Percentiles rank a stretch among this genome's conserved stretches.
These are phyloP conservation scores for Plagiodera versicolora DNA, from an alignment of 2,888 invertebrate genomes.

Conservation along the genomic window DNA sequence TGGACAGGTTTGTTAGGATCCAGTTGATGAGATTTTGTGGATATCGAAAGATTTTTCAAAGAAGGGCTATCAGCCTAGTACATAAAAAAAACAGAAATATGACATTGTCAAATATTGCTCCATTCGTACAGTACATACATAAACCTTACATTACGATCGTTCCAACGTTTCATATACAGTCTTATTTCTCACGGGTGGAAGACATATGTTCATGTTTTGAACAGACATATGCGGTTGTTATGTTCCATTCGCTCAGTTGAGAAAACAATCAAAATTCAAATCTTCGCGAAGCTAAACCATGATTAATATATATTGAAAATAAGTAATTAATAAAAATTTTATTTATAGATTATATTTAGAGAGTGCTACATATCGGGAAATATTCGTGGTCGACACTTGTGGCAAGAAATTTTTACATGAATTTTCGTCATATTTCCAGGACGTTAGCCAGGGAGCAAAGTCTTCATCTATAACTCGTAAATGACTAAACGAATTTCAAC, in stretches of 20 bases:
- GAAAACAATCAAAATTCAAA: conserved; percentile 22
- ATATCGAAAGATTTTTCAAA: too few relatives aligned
- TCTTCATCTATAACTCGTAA: too few relatives aligned
- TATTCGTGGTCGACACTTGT: too few relatives aligned
- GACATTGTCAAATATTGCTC: neutral
- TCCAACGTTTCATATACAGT: neutral
- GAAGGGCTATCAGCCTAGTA: too few relatives aligned
- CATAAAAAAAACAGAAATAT: neutral
- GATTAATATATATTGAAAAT: conserved; percentile 6
- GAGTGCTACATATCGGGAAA: neutral
- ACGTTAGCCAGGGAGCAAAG: too few relatives aligned
- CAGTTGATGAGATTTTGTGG: too few relatives aligned
- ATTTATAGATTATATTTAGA: neutral
- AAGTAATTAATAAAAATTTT: neutral
- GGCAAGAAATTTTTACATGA: too few relatives aligned
- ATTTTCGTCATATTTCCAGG: too few relatives aligned
- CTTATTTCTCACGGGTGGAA: conserved; percentile 30
- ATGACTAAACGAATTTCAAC: too few relatives aligned
- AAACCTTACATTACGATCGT: conserved; percentile 1
- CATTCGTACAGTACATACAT: neutral
- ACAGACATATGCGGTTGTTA: conserved; percentile 30
- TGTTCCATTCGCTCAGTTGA: conserved; percentile 23
- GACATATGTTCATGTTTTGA: conserved; percentile 24
- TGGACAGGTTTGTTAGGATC: too few relatives aligned
- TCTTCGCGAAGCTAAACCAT: neutral